Conservation (phyloP, 2,113 vertebrate genomes). For the Semnopithecus entellus region DNA sequence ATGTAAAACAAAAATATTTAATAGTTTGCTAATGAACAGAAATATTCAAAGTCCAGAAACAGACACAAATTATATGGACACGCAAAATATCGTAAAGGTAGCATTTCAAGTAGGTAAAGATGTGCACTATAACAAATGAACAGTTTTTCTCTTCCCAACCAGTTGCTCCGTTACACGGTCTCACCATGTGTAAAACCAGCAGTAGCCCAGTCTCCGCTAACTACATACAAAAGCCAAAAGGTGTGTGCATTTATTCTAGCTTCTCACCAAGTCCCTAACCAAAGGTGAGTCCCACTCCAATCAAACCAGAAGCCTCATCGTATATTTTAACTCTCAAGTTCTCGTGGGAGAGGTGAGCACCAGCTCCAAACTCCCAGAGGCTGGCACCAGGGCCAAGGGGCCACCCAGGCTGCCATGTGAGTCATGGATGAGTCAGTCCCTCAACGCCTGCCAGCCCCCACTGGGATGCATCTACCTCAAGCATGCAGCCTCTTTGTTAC, state of each 20-base stretch:
- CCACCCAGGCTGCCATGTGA: conserved; percentile 36
- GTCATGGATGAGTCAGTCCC: background rate
- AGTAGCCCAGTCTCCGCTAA: too few species aligned
- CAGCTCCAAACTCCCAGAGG: fast-evolving
- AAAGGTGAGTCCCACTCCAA: background rate
- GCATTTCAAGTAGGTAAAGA: background rate
- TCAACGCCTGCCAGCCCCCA: background rate
- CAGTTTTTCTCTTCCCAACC: background rate
- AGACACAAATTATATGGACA: background rate
- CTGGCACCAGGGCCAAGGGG: background rate
- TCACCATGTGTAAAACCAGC: background rate
- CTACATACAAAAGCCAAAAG: background rate
- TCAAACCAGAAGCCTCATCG: fast-evolving
- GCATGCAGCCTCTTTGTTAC: background rate
- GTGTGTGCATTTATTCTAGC: background rate
- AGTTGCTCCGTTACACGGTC: background rate
- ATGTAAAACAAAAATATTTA: background rate
- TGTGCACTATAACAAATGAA: fast-evolving
- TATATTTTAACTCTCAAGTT: background rate
- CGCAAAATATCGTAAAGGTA: background rate
- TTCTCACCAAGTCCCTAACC: background rate
- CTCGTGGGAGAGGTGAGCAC: background rate
- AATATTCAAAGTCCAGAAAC: background rate
- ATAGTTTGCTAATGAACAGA: background rate
- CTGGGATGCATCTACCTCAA: background rate